Evolutionary conservation across 2,888 invertebrate genomes (phyloP), one percentile per base, ranked within the genome.

Genomic region (Cephus nigrinus): DNA sequence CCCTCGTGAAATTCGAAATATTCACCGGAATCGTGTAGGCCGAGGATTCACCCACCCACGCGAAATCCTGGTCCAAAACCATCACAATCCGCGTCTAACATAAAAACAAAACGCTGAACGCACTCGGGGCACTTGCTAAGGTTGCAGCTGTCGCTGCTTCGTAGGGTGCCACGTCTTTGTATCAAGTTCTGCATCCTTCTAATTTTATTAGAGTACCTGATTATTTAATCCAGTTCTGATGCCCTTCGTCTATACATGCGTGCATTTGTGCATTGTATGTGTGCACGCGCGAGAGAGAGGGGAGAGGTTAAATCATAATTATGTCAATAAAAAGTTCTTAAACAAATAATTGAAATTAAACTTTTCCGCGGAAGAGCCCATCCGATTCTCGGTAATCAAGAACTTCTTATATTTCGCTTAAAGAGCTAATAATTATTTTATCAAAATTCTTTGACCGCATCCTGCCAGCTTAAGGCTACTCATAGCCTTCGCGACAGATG

Each of bases 261-360:
- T 12, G 12, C 36, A 4, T 36, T 4, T 36, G 36, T 12, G 36
- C 36, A 35, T 11, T 35, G 3, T 35, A 1, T 36, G 35, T 34
- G 11, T 11, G 34, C 0, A 12, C 0, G 12, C 12, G 36, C 12
- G 36, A 0, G 4, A 12, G 12, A 12, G 12, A 36, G 0, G 23
- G 15, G 1, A 23, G 23, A 40, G 1, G 40, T 23, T 23, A 40
- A 40, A 23, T 40, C 1, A 40, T 15, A 40, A 40, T 40, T 23
- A 5, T 5, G 23, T 1, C 9, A 5, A 55, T 23, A 55, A 23
- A 55, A 23, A 23, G 23, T 23, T 55, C 0, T 55, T 23, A 23
- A 2, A 55, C 2, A 23, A 55, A 23, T 55, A 1, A 55, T 55
- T 9, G 23, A 55, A 55, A 55, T 23, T 55, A 23, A 55, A 23